Base-by-base conservation (phyloP, 2,888 invertebrate species). In the Diplolepis rosae region DNA sequence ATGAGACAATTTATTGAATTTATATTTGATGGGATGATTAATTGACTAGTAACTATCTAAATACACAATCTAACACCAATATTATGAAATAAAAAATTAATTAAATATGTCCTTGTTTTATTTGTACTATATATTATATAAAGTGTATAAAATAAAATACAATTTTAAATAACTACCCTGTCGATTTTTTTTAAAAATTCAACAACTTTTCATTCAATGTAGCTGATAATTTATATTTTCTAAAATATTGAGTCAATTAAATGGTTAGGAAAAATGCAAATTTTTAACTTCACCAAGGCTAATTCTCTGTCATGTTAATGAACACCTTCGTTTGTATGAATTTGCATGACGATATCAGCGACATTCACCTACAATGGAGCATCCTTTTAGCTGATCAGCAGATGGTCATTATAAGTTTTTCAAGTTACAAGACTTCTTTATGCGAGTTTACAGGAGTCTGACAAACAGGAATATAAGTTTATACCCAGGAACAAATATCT, bases 341-440 rank as follows among this genome's bases (percentile, higher is more conserved):
- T 27, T 56, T 6, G 24, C n/a, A 56, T 56, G 56, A 35, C 32
- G 32, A 56, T 56, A 32, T 54, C 28, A 50, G 7, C 24, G 11
- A 13, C 50, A 24, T 50, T 50, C 50, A 32, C 54, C 6, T 32
- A 56, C 54, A 56, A 56, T 56, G 54, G 54, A 56, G 18, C 54
- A 56, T 61, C 35, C 24, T 39, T 18, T 35, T 24, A 15, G 24
- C 61, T 39, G n/a, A 32, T 35, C 39, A 15, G 24, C 61, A 61
- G n/a, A 61, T 39, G 24, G 24, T 35, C 35, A 61, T 61, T 61
- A 61, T 24, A 56, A 24, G 24, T 39, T 61, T 61, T 24, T 61
- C 24, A 18, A 61, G 39, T 61, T 61, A 9, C 24, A n/a, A 39
- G 35, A 39, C 24, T 51, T 28, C 27, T n/a, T 24, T 1, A 24